These are phyloP conservation scores for Drosophila subobscura DNA, from an alignment of 1,140 invertebrate genomes.

Conservation along the genomic window DNA sequence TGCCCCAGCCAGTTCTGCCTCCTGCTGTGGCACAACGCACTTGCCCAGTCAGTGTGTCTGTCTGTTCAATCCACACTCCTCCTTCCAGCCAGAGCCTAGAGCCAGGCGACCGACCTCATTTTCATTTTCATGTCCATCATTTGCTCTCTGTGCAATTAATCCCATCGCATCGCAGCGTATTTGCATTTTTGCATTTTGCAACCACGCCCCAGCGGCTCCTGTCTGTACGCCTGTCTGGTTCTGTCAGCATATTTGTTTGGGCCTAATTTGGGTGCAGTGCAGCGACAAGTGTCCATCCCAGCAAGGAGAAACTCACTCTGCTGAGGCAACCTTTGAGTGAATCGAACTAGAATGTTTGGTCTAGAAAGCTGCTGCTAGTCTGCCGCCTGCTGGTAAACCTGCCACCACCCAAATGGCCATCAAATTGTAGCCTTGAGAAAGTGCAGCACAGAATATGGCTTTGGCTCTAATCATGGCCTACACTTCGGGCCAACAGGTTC, in stretches of 20 bases:
- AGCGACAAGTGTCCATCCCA: constrained; percentile 21
- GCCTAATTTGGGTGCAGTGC: constrained; percentile 6
- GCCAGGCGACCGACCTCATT: constrained; percentile 65
- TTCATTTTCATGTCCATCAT: constrained; percentile 41
- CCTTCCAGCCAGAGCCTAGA: constrained; percentile 34
- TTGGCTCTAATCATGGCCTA: constrained; percentile 31
- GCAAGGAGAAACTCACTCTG: constrained; percentile 13
- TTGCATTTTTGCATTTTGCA: neutral
- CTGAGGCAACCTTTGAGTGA: constrained; percentile 18
- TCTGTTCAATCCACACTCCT: constrained; percentile 2
- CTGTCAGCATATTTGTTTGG: constrained; percentile 10
- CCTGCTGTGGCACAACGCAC: constrained; percentile 46
- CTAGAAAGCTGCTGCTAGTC: constrained; percentile 24
- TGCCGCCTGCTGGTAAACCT: constrained; percentile 17
- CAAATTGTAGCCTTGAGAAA: constrained; percentile 61
- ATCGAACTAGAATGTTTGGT: constrained; percentile 37
- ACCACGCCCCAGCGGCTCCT: constrained; percentile 27
- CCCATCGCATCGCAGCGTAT: constrained; percentile 47
- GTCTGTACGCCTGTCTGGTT: constrained; percentile 17
- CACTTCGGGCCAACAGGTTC: constrained; percentile 12
- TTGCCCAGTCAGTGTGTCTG: constrained; percentile 26
- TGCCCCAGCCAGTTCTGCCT: constrained; percentile 37
- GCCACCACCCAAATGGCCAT: constrained; percentile 42
- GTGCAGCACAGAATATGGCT: constrained; percentile 28
- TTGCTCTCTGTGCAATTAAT: constrained; percentile 38